A percentile compares a stretch with the other conserved stretches of the same genome.
Conservation (phyloP, 2,888 invertebrate species). For the Serripes groenlandicus region DNA sequence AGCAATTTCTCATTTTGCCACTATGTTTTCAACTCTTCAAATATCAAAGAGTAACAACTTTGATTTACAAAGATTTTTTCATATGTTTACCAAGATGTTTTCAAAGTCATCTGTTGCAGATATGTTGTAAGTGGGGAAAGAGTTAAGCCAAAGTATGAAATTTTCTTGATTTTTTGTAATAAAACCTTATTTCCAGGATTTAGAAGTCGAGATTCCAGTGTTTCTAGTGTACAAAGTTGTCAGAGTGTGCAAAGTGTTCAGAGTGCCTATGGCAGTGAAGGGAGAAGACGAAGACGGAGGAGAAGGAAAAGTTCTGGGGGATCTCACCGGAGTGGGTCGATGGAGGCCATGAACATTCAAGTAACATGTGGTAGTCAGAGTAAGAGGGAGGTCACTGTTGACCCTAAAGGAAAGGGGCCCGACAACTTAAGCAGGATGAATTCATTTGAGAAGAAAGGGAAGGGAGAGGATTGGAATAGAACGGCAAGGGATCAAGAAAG, state of each 20-base stretch:
- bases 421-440: conserved; percentile 40
- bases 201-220: conserved; percentile 73
- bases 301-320: conserved; percentile 60
- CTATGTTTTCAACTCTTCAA: too few relatives aligned
- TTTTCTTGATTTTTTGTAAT: not conserved
- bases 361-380: conserved; percentile 55
- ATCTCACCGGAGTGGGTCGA: conserved; percentile 48
- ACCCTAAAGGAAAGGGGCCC: conserved; percentile 23
- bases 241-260: conserved; percentile 70
- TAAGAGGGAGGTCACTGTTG: conserved; percentile 61
- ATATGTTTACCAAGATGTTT: too few relatives aligned
- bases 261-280: conserved; percentile 62
- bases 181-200: conserved; percentile 41
- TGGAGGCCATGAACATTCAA: conserved; percentile 63
- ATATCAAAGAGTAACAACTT: too few relatives aligned
- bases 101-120: too few relatives aligned
- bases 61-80: too few relatives aligned
- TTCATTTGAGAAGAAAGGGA: conserved; percentile 48
- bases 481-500: conserved; percentile 27
- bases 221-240: conserved; percentile 73
- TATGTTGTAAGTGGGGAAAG: too few relatives aligned
- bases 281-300: conserved; percentile 57
- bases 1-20: not conserved
- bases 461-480: conserved; percentile 54
- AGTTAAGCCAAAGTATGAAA: too few relatives aligned